Evolutionary conservation across 35 echinoderm and acorn worm species (phyloP).

Genomic region (Ophiothrix spiculata): DNA sequence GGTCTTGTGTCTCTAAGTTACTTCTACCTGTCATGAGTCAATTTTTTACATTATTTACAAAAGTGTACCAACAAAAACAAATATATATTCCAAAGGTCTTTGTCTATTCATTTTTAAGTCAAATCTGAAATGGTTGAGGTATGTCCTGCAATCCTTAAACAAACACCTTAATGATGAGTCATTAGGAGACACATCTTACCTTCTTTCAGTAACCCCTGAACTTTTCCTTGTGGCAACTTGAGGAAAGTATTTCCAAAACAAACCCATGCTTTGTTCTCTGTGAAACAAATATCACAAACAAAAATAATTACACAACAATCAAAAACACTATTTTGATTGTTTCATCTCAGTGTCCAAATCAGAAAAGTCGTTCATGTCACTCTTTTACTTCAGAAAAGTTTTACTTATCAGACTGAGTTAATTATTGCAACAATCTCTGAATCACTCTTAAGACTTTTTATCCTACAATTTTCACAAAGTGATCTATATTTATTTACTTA

Average conservation of each 20-base stretch:
- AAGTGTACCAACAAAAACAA: not conserved
- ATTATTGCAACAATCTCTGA: not conserved
- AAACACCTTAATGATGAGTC: too few relatives aligned
- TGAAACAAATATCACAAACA: conserved; percentile 4
- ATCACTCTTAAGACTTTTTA: not conserved
- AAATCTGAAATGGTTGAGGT: not conserved
- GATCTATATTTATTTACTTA: conserved; percentile 35
- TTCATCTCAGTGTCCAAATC: not conserved
- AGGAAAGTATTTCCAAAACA: conserved; percentile 92
- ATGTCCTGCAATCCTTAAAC: not conserved
- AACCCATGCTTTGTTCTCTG: conserved; percentile 77
- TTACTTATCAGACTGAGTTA: not conserved
- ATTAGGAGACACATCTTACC: too few relatives aligned
- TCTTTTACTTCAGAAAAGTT: not conserved
- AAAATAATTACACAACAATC: too few relatives aligned
- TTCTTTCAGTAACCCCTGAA: conserved; percentile 54
- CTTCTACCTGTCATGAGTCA: too few relatives aligned
- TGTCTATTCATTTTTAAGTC: not conserved
- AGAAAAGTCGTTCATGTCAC: not conserved
- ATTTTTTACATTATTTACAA: not conserved
- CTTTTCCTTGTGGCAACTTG: conserved; percentile 53
- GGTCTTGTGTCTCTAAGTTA: too few relatives aligned
- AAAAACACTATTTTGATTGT: too few relatives aligned
- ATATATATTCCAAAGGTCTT: not conserved
- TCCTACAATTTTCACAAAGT: not conserved